A percentile compares a stretch with the other conserved stretches of the same genome.
Conservation (phyloP, 2,113 vertebrate species). For the Brevimyrus niger region DNA sequence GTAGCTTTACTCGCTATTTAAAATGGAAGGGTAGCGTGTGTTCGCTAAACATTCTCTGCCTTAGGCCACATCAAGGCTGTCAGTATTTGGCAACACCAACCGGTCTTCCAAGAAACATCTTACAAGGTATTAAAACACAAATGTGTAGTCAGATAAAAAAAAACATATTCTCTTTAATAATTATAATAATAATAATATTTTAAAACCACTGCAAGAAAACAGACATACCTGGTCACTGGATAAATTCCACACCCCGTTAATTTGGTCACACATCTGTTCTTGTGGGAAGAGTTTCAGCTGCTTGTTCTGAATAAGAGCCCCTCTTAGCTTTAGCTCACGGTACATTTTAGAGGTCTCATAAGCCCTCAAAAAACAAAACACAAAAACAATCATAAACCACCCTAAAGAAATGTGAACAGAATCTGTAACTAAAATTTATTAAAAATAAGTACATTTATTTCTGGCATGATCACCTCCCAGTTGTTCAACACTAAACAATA, state of each 20-base stretch:
- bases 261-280: conserved; percentile 92
- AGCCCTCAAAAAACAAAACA: conserved; percentile 65
- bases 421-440: not conserved
- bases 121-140: not conserved
- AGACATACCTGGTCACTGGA: conserved; percentile 92
- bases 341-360: conserved; percentile 99
- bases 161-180: no score
- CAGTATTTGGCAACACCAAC: not conserved
- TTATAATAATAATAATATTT: no score
- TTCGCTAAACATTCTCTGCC: not conserved
- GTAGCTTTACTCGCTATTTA: not conserved
- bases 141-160: not conserved
- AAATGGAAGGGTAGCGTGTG: not conserved
- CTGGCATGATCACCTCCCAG: not conserved
- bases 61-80: not conserved
- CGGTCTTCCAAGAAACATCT: not conserved
- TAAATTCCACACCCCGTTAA: conserved; percentile 96
- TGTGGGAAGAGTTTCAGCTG: conserved; percentile 83
- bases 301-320: conserved; percentile 92
- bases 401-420: not conserved
- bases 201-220: no score
- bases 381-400: conserved; percentile 16
- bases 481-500: not conserved
- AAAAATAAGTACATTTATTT: not conserved
- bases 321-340: conserved; percentile 90